Percentiles rank a stretch among this genome's conserved stretches.
phyloP scores from a whole-genome alignment of 2,888 invertebrate genomes.

The Eupithecia vulgata region DNA sequence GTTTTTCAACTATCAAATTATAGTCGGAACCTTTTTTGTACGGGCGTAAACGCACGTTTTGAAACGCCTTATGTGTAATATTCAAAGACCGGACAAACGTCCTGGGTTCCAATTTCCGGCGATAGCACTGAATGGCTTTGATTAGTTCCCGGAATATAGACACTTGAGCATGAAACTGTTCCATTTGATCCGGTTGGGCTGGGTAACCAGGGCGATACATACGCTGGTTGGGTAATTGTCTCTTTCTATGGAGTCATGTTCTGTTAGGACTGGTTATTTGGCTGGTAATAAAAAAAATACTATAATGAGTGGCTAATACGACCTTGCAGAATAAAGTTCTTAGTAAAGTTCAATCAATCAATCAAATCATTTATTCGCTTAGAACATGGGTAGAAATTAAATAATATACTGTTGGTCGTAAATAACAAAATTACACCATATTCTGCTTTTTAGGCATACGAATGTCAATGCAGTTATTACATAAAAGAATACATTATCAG shows the following conservation, averaged over 20 bases:
- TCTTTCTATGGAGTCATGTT: background rate
- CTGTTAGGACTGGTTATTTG: background rate
- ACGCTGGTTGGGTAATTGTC: background rate
- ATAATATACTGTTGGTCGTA: too few relatives aligned
- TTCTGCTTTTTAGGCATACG: too few relatives aligned
- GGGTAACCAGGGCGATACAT: background rate
- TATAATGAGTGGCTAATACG: too few relatives aligned
- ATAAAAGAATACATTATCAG: too few relatives aligned
- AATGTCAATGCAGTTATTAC: too few relatives aligned
- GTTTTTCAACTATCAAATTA: too few relatives aligned
- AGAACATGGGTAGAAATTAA: too few relatives aligned
- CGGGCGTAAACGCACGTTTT: background rate
- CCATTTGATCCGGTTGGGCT: constrained; percentile 1
- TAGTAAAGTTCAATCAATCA: too few relatives aligned
- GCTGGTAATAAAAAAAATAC: too few relatives aligned
- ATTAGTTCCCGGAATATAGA: constrained; percentile 21
- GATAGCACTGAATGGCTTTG: constrained; percentile 24
- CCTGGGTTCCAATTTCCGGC: constrained; percentile 32
- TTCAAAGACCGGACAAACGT: constrained; percentile 12
- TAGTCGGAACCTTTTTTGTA: background rate
- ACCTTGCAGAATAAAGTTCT: too few relatives aligned
- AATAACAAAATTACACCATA: too few relatives aligned
- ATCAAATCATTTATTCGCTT: too few relatives aligned
- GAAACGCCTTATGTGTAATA: background rate
- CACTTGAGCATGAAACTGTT: constrained; percentile 9